These are phyloP conservation scores for Enteromius viviparus DNA, from an alignment of 2,797 vertebrate species.

Conservation along the genomic window DNA sequence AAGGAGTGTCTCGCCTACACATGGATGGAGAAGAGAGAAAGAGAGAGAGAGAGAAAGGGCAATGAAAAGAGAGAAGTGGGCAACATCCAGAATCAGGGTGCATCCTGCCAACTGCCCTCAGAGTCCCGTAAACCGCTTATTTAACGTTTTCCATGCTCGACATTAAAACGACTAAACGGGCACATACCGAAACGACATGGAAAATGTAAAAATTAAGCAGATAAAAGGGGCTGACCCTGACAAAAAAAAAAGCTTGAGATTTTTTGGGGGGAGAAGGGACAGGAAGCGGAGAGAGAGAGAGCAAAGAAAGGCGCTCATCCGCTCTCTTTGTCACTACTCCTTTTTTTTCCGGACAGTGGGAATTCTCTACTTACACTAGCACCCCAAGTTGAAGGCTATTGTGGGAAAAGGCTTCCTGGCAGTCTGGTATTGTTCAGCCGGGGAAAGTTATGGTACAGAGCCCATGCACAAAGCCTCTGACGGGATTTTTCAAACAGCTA, in stretches of 20 bases:
- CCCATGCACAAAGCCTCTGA: slow-evolving; percentile 76
- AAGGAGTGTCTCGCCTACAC: slow-evolving; percentile 92
- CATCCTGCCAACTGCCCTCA: slow-evolving; percentile 70
- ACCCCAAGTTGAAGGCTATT: slow-evolving; percentile 41
- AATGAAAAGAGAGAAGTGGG: slow-evolving; percentile 51
- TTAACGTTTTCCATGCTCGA: slow-evolving; percentile 56
- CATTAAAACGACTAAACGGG: slow-evolving; percentile 26
- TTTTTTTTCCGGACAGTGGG: slow-evolving; percentile 32
- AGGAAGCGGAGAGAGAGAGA: slow-evolving; percentile 6
- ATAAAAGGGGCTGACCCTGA: slow-evolving; percentile 64
- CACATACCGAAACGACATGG: not conserved
- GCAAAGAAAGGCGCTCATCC: slow-evolving; percentile 42
- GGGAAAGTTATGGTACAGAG: slow-evolving; percentile 79
- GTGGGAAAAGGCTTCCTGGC: slow-evolving; percentile 62
- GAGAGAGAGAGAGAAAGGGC: slow-evolving; percentile 68
- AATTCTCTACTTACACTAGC: slow-evolving; percentile 51
- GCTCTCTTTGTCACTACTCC: slow-evolving; percentile 26
- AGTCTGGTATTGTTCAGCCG: slow-evolving; percentile 69
- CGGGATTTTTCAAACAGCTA: slow-evolving; percentile 76
- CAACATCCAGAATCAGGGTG: slow-evolving; percentile 66
- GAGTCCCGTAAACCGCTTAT: slow-evolving; percentile 59
- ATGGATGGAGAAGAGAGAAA: slow-evolving; percentile 76
- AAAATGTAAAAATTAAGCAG: not conserved
- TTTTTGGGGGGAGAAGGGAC: not conserved
- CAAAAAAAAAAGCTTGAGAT: slow-evolving; percentile 40